Conservation (phyloP, 2,797 vertebrate species). For the Syncerus caffer region DNA sequence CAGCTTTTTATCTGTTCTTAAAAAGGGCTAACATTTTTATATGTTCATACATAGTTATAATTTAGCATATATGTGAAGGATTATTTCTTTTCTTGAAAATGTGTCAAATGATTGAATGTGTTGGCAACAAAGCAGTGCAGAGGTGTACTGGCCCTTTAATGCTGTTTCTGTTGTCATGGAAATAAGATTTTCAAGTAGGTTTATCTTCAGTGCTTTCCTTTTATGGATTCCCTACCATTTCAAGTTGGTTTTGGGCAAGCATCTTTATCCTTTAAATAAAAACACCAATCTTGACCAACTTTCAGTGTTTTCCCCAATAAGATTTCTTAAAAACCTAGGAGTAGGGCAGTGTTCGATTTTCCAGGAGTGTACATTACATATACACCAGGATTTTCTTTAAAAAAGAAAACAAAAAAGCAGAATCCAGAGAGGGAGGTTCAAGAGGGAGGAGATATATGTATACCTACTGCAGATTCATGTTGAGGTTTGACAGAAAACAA, state of each 20-base stretch:
- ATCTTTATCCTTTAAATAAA: constrained; percentile 66
- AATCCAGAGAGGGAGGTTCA: not conserved
- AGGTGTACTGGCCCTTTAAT: constrained; percentile 75
- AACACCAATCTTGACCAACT: constrained; percentile 55
- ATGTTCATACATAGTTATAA: not conserved
- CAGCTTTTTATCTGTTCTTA: not conserved
- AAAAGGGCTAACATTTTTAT: not conserved
- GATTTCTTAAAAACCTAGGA: constrained; percentile 59
- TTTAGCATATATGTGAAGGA: not conserved
- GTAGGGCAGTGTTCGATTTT: constrained; percentile 16
- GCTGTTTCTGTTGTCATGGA: constrained; percentile 84
- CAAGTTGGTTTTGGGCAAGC: constrained; percentile 75
- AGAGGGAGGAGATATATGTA: not conserved
- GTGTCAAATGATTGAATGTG: not conserved
- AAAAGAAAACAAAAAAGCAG: not conserved
- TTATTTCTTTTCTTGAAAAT: not conserved
- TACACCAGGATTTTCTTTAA: not conserved
- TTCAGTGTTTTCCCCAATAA: constrained; percentile 53
- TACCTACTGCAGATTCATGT: not conserved
- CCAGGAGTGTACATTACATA: not conserved
- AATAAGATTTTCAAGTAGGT: constrained; percentile 77
- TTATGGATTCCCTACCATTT: constrained; percentile 77
- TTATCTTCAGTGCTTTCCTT: constrained; percentile 80
- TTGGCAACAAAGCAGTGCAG: constrained; percentile 58
- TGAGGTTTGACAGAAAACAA: not conserved